Evolutionary conservation across 1,140 invertebrate species (phyloP).

Genomic region (Ceratosolen solmsi): DNA sequence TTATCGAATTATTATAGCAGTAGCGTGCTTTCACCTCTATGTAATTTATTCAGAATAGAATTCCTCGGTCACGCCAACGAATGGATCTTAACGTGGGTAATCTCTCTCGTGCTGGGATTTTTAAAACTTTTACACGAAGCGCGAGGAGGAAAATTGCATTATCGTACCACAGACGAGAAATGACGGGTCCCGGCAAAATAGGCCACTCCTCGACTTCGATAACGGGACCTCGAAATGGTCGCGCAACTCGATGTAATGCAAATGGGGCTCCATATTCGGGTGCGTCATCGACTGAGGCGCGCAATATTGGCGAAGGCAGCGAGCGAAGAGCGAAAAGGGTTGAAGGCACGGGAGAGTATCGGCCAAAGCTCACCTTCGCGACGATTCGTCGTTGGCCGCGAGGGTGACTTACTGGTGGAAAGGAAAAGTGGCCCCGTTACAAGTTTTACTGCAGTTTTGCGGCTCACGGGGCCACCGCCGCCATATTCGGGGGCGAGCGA

Average conservation of each 20-base stretch:
- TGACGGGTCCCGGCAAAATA: neutral
- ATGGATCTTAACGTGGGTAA: neutral
- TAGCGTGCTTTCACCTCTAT: neutral
- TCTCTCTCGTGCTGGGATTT: neutral
- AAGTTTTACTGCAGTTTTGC: slow-evolving; percentile 75
- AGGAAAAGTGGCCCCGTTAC: slow-evolving; percentile 74
- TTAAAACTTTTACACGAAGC: neutral
- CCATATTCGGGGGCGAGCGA: slow-evolving; percentile 51
- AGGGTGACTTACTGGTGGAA: slow-evolving; percentile 60
- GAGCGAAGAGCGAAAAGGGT: slow-evolving; percentile 46
- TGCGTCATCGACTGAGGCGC: slow-evolving; percentile 10
- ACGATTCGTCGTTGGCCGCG: slow-evolving; percentile 21
- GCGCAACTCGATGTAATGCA: neutral
- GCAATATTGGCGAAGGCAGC: slow-evolving; percentile 60
- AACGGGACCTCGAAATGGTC: neutral
- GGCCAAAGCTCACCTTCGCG: neutral
- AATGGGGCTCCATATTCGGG: slow-evolving; percentile 22
- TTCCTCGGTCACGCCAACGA: neutral
- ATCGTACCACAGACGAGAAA: neutral
- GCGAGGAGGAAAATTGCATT: neutral
- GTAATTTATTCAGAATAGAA: slow-evolving; percentile 3
- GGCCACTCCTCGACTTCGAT: neutral
- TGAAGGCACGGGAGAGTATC: neutral
- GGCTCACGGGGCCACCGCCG: slow-evolving; percentile 59
- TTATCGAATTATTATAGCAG: slow-evolving; percentile 1